Evolutionary conservation across 2,888 invertebrate species (phyloP).

Genomic region (Aporophyla nigra): DNA sequence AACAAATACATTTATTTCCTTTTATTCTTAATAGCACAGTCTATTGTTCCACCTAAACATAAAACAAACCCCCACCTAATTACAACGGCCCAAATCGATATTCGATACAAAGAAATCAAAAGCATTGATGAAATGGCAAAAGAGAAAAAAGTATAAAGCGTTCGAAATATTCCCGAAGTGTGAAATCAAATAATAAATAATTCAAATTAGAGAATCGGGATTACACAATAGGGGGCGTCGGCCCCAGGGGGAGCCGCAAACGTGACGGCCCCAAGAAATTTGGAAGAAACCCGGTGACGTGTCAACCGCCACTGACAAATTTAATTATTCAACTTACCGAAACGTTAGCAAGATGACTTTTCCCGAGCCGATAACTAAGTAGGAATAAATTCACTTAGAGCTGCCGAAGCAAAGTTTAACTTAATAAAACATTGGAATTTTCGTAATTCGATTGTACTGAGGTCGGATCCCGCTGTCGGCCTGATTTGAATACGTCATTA

Average conservation of each 20-base stretch:
- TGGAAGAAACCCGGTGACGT: conserved; percentile 88
- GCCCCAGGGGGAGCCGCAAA: conserved; percentile 76
- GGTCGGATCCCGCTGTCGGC: conserved; percentile 81
- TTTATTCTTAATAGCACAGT: background rate
- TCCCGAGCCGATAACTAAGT: conserved; percentile 90
- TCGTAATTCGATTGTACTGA: conserved; percentile 87
- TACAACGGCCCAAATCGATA: conserved; percentile 50
- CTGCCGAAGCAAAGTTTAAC: conserved; percentile 90
- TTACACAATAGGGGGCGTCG: conserved; percentile 82
- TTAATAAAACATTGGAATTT: conserved; percentile 90
- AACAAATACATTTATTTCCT: background rate
- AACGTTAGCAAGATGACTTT: conserved; percentile 90
- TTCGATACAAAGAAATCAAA: conserved; percentile 60
- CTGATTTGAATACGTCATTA: conserved; percentile 89
- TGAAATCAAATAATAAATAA: conserved; percentile 89
- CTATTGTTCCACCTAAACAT: conserved; percentile 20
- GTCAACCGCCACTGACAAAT: conserved; percentile 90
- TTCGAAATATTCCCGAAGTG: conserved; percentile 77
- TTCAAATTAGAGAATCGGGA: conserved; percentile 88
- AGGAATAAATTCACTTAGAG: conserved; percentile 90
- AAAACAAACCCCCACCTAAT: conserved; percentile 44
- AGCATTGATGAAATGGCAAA: conserved; percentile 52
- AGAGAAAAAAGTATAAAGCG: conserved; percentile 61
- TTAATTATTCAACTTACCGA: conserved; percentile 90
- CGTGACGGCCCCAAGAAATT: conserved; percentile 87